phyloP scores from a whole-genome alignment of 2,888 invertebrate species.

The Drosophila monieri region DNA sequence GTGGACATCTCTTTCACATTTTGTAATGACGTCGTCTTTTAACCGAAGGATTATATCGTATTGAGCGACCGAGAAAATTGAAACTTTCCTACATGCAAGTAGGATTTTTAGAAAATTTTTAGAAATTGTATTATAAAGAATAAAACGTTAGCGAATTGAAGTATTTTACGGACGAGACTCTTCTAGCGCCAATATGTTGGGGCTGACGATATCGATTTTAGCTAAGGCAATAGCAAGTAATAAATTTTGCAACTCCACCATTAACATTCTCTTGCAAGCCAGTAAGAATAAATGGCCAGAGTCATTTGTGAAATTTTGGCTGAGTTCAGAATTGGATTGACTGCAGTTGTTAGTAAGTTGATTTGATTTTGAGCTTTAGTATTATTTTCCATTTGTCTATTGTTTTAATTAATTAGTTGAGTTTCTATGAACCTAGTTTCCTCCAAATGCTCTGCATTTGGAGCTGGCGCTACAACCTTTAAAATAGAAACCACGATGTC shows the following conservation, averaged over 20 bases:
- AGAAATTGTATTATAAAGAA: constrained; percentile 3
- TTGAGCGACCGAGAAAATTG: neutral
- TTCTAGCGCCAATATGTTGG: constrained; percentile 25
- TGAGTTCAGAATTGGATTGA: too few species aligned
- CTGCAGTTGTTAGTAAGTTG: too few species aligned
- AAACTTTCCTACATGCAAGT: neutral
- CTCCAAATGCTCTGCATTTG: too few species aligned
- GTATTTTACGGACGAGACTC: constrained; percentile 5
- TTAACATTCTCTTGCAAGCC: too few species aligned
- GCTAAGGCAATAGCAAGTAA: constrained; percentile 26
- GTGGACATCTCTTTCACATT: constrained; percentile 3
- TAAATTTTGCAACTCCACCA: too few species aligned
- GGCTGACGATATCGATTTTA: constrained; percentile 25
- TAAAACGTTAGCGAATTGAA: neutral
- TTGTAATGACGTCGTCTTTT: constrained; percentile 1
- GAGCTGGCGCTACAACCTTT: too few species aligned
- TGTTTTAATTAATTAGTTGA: constrained; percentile 1
- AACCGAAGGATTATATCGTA: neutral
- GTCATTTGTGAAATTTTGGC: too few species aligned
- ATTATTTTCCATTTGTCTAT: constrained; percentile 19
- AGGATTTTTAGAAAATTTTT: constrained; percentile 2
- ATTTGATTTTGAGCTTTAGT: constrained; percentile 15
- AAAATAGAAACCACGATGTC: too few species aligned
- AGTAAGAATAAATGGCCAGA: too few species aligned
- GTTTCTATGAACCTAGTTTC: too few species aligned